Conservation (phyloP, 2,888 invertebrate species). For the Tinea trinotella region DNA sequence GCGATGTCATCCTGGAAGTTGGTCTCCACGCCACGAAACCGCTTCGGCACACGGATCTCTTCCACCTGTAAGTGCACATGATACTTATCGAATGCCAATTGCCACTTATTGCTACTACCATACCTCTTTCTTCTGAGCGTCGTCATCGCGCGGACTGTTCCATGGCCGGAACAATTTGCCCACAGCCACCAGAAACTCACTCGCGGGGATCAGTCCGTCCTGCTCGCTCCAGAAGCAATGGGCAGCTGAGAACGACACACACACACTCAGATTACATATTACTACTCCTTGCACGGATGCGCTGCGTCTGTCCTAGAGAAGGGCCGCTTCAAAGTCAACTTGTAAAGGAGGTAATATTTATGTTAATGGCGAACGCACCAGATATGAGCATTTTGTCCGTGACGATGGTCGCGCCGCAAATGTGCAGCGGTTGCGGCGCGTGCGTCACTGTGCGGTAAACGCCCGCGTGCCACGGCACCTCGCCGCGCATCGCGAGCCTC, state of each 20-base stretch:
- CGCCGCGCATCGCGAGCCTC: background rate
- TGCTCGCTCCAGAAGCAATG: constrained; percentile 48
- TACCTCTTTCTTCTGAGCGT: constrained; percentile 20
- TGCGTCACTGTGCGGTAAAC: background rate
- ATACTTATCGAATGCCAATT: background rate
- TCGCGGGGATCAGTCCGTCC: constrained; percentile 5
- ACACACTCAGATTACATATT: too few species aligned
- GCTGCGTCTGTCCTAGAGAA: too few species aligned
- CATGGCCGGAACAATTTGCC: constrained; percentile 22
- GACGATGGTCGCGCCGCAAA: constrained; percentile 3
- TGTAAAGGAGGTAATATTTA: too few species aligned
- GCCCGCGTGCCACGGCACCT: constrained; percentile 12
- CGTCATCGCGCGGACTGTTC: constrained; percentile 11
- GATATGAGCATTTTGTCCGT: background rate
- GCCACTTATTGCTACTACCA: constrained; percentile 8
- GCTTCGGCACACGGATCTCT: constrained; percentile 37
- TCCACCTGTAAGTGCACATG: constrained; percentile 28
- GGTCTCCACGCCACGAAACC: constrained; percentile 48
- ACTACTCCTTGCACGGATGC: too few species aligned
- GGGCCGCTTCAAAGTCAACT: too few species aligned
- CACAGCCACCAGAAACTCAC: constrained; percentile 18
- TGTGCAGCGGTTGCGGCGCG: background rate
- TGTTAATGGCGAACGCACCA: too few species aligned
- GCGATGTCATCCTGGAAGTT: constrained; percentile 65
- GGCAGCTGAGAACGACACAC: constrained; percentile 38